A percentile compares a stretch with the other conserved stretches of the same genome.
Evolutionary conservation across 2,797 vertebrate genomes (phyloP).

Genomic region (Cyprinella venusta): DNA sequence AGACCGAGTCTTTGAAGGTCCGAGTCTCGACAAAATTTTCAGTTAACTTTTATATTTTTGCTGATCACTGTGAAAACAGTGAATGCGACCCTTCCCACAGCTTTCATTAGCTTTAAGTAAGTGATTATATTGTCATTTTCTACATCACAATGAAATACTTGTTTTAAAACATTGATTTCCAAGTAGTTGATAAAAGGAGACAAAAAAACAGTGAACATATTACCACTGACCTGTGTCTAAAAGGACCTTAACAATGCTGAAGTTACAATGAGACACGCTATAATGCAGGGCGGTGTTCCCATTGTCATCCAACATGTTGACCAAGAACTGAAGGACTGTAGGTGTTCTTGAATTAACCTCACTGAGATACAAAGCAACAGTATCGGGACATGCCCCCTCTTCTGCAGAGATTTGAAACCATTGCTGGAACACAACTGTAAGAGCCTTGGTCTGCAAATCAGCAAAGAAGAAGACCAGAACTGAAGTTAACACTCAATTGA

Average conservation of each 20-base stretch:
- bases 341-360: conserved; percentile 75
- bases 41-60: neutral
- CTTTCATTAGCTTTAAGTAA: neutral
- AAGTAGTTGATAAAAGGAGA: neutral
- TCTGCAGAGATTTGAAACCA: conserved; percentile 91
- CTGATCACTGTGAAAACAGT: neutral
- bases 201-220: neutral
- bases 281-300: conserved; percentile 96
- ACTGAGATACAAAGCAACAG: conserved; percentile 78
- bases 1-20: too few relatives aligned
- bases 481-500: neutral
- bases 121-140: neutral
- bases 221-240: conserved; percentile 88
- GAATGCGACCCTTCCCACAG: neutral
- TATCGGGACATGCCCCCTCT: conserved; percentile 78
- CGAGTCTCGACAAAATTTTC: too few relatives aligned
- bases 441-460: conserved; percentile 72
- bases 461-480: neutral
- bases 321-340: conserved; percentile 81
- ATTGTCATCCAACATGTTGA: conserved; percentile 92
- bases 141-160: neutral
- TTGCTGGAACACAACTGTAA: conserved; percentile 84
- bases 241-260: conserved; percentile 84
- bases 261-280: conserved; percentile 94
- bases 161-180: neutral